Conservation (phyloP, 2,113 vertebrate genomes). For the Hemicordylus capensis region DNA sequence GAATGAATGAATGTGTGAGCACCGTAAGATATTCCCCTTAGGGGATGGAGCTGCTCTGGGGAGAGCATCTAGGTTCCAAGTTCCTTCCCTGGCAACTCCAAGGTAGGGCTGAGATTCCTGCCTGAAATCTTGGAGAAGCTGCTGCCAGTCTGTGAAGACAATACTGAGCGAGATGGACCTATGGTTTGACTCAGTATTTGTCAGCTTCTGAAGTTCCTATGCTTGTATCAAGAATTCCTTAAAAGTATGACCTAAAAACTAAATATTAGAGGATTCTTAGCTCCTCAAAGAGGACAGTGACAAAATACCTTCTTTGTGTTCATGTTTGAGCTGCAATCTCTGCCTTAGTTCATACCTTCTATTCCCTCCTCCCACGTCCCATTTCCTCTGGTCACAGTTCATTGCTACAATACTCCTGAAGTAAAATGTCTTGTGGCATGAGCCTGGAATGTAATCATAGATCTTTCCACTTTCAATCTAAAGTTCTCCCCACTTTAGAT, state of each 20-base stretch:
- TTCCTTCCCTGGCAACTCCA: no score
- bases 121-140: no score
- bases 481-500: constrained; percentile 36
- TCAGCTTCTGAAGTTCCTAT: no score
- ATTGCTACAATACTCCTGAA: constrained; percentile 44
- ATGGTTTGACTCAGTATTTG: no score
- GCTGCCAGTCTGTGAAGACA: background rate
- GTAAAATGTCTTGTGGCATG: constrained; percentile 37
- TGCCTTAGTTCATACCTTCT: background rate
- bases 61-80: no score
- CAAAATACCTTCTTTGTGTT: background rate
- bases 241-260: background rate
- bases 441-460: constrained; percentile 57
- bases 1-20: no score
- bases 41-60: no score
- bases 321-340: background rate
- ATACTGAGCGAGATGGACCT: no score
- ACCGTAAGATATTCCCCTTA: no score
- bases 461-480: constrained; percentile 47
- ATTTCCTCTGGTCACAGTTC: constrained; percentile 52
- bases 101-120: no score
- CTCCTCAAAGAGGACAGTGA: background rate
- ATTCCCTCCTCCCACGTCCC: background rate
- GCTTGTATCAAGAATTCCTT: background rate
- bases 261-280: background rate